phyloP scores from a whole-genome alignment of 2,888 invertebrate species.

The Fragum fragum region DNA sequence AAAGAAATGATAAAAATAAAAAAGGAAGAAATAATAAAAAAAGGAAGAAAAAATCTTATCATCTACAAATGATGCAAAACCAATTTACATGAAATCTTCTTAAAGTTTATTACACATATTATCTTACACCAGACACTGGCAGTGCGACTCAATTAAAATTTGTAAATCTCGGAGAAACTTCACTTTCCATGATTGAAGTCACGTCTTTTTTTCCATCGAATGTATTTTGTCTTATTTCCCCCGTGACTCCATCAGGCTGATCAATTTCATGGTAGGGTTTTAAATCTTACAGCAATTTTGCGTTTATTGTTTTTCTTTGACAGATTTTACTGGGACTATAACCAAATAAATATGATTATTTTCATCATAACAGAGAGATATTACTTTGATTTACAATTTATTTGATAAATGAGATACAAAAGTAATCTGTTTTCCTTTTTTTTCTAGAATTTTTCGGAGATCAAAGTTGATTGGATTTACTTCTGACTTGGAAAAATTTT shows the following conservation, averaged over 20 bases:
- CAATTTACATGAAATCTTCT: not conserved
- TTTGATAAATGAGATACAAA: not conserved
- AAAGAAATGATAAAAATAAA: too few relatives aligned
- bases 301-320: constrained; percentile 16
- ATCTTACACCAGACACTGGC: not conserved
- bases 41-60: too few relatives aligned
- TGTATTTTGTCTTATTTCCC: constrained; percentile 10
- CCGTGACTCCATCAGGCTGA: not conserved
- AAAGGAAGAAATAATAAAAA: too few relatives aligned
- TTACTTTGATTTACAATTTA: constrained; percentile 11
- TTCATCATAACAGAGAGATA: constrained; percentile 11
- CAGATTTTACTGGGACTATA: not conserved
- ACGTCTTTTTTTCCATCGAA: not conserved
- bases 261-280: constrained; percentile 16
- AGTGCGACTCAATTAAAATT: constrained; percentile 6
- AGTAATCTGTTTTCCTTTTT: not conserved
- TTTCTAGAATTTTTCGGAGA: not conserved
- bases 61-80: too few relatives aligned
- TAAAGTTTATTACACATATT: constrained; percentile 1
- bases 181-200: not conserved
- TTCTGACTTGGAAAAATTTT: too few relatives aligned
- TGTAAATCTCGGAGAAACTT: constrained; percentile 13
- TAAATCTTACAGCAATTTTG: constrained; percentile 16
- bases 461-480: too few relatives aligned
- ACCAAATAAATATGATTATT: constrained; percentile 15